Percentiles rank a stretch among this genome's conserved stretches.
These are phyloP conservation scores for Albula glossodonta DNA, from an alignment of 2,113 vertebrate genomes.

Conservation along the genomic window DNA sequence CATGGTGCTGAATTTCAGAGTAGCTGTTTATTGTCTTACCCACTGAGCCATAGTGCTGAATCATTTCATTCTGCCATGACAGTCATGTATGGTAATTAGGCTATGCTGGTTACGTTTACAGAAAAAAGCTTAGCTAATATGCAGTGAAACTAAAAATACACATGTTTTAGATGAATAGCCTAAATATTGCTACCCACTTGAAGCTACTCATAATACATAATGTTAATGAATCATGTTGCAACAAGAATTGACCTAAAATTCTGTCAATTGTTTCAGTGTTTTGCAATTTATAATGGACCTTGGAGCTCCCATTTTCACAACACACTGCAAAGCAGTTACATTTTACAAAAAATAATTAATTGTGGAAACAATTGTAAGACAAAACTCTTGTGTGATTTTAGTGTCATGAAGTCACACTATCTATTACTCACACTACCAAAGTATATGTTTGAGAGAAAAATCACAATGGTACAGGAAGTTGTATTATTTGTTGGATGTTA, in stretches of 20 bases:
- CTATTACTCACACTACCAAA: too few relatives aligned
- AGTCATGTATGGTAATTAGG: not conserved
- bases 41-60: not conserved
- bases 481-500: too few relatives aligned
- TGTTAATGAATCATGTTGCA: not conserved
- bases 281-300: not conserved
- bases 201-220: not conserved
- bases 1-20: not conserved
- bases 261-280: not conserved
- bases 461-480: too few relatives aligned
- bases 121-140: not conserved
- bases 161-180: not conserved
- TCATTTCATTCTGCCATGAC: not conserved
- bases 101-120: not conserved
- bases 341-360: too few relatives aligned
- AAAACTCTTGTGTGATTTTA: not conserved
- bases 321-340: not conserved
- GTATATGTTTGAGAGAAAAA: too few relatives aligned
- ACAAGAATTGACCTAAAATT: not conserved
- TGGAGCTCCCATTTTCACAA: too few relatives aligned
- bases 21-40: not conserved
- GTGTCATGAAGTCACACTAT: too few relatives aligned
- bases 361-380: not conserved
- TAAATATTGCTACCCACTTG: not conserved
- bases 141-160: not conserved